Evolutionary conservation across 2,113 vertebrate species (phyloP).

Genomic region (Aegypius monachus): DNA sequence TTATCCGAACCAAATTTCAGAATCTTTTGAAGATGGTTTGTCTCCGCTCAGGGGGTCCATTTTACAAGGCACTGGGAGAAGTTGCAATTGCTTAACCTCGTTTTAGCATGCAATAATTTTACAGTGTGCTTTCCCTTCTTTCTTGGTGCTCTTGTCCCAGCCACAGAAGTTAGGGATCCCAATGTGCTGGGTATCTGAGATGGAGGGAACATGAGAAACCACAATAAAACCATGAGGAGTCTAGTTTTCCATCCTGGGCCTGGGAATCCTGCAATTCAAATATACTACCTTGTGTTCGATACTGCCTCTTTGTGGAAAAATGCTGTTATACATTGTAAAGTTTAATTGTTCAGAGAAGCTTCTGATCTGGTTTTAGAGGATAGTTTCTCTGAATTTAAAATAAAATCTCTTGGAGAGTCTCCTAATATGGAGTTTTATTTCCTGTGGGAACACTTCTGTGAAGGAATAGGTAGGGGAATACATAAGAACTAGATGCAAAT

Average conservation of each 20-base stretch:
- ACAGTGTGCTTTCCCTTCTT: background rate
- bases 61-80: conserved; percentile 11
- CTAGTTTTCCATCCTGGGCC: background rate
- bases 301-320: conserved; percentile 54
- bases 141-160: background rate
- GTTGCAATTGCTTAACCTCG: background rate
- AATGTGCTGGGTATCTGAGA: background rate
- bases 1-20: background rate
- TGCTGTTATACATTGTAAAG: background rate
- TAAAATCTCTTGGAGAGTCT: background rate
- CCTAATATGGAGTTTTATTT: background rate
- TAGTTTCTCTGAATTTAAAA: background rate
- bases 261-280: background rate
- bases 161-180: background rate
- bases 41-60: background rate
- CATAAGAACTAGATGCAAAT: conserved; percentile 27
- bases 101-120: background rate
- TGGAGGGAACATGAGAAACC: background rate
- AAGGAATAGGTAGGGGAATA: conserved; percentile 26
- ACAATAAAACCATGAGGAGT: background rate
- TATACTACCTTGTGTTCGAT: background rate
- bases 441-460: background rate
- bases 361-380: background rate
- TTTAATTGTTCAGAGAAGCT: background rate
- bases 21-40: conserved; percentile 30